Percentiles rank a stretch among this genome's conserved stretches.
These are phyloP conservation scores for Tragelaphus eurycerus DNA, from an alignment of 2,797 vertebrate genomes.

Conservation along the genomic window DNA sequence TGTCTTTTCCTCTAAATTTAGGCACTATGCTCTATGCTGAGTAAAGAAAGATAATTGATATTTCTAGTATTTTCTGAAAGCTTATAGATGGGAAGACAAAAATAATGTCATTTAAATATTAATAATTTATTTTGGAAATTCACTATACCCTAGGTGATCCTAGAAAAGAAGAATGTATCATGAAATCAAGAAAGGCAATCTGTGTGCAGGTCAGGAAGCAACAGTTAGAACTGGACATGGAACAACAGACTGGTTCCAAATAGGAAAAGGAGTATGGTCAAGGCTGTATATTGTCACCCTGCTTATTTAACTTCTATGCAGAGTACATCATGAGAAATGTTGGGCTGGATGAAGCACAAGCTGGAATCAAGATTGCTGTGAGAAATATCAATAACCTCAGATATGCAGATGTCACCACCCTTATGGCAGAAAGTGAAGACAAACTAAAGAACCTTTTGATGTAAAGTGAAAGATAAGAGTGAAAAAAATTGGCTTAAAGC, in stretches of 20 bases:
- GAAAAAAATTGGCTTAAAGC: neutral
- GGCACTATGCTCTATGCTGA: neutral
- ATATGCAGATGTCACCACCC: neutral
- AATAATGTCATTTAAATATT: neutral
- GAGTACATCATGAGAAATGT: neutral
- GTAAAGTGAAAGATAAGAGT: neutral
- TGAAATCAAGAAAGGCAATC: neutral
- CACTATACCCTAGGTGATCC: neutral
- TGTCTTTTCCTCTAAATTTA: neutral
- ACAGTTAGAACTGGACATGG: neutral
- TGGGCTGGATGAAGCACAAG: neutral
- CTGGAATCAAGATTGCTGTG: neutral
- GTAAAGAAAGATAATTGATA: neutral
- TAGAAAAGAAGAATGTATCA: neutral
- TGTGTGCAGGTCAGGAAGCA: neutral
- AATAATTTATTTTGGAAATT: neutral
- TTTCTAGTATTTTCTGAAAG: neutral
- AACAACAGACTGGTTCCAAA: neutral
- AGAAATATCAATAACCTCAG: neutral
- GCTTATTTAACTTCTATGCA: neutral
- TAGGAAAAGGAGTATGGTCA: fast-evolving
- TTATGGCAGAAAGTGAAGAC: neutral
- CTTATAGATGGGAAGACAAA: neutral
- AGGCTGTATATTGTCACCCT: neutral
- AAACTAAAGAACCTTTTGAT: neutral